Evolutionary conservation across 2,113 vertebrate species (phyloP), one percentile per base, ranked within the genome.

Genomic region (Panurus biarmicus): DNA sequence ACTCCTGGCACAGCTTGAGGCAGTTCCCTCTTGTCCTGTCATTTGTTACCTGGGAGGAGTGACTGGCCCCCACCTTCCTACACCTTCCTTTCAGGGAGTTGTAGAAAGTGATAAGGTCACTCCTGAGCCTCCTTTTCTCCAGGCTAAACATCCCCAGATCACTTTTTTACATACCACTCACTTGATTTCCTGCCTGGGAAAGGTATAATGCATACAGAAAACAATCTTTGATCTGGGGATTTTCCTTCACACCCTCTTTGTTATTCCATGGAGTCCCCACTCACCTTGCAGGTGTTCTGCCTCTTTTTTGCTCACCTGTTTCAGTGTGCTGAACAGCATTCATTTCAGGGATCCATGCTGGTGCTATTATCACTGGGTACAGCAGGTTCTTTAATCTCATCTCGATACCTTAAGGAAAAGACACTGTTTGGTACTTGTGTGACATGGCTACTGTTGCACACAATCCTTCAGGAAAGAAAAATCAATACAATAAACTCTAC

Each of bases 321-420:
- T 98, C 94, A 7, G 97, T 98, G 48, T 96, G 97, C 11, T 97
- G 97, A 90, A 99, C 98, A 26, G 62, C 50, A 12, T 98, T 99
- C 93, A 99, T 98, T 81, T 99, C 98, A 8, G 98, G 97, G 67
- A 99, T 98, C 97, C 98, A 98, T 14, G 98, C 60, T 28, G 99
- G 99, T 69, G 98, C 98, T 90, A 99, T 78, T 56, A 99, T 98
- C 47, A 99, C 92, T 6, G 99, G 99, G 83, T 99, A 99, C 54
- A 98, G 58, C 97, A 98, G 95, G 92, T 99, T 99, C 97, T 99
- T 99, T 85, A 99, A 98, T 85, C 98, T 99, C 97, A 99, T 98
- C 94, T 99, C 99, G 7, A 99, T 98, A 87, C 98, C 98, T 99
- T 23, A 42, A 93, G 61, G 60, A 83, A 87, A 97, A 82, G 12